These are phyloP conservation scores for Psophia crepitans DNA, from an alignment of 2,113 vertebrate species.

Conservation along the genomic window DNA sequence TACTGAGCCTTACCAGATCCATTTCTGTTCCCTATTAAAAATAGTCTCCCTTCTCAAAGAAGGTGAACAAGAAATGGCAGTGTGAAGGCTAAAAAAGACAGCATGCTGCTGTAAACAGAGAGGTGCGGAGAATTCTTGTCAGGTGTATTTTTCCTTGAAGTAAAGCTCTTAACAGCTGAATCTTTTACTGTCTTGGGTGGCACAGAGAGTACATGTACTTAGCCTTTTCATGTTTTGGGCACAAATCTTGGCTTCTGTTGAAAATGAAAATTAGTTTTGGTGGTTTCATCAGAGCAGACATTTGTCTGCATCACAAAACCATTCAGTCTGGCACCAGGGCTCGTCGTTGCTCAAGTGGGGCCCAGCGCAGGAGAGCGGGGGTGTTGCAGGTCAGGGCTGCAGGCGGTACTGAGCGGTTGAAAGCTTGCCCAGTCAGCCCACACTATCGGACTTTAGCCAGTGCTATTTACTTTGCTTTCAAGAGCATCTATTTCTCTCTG, in stretches of 20 bases:
- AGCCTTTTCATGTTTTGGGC: slow-evolving; percentile 3
- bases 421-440: slow-evolving; percentile 59
- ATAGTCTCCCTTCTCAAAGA: neutral
- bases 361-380: slow-evolving; percentile 53
- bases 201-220: neutral
- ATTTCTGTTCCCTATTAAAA: neutral
- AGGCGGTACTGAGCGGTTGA: slow-evolving; percentile 50
- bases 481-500: slow-evolving; percentile 60
- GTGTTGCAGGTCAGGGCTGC: slow-evolving; percentile 65
- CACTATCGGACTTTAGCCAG: slow-evolving; percentile 58
- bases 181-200: slow-evolving; percentile 4
- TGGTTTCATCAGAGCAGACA: slow-evolving; percentile 39
- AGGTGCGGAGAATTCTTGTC: neutral
- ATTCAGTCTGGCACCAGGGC: slow-evolving; percentile 45
- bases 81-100: neutral
- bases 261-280: slow-evolving; percentile 29
- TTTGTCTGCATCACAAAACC: slow-evolving; percentile 49
- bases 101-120: neutral
- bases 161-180: neutral
- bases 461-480: slow-evolving; percentile 66
- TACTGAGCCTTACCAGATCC: neutral
- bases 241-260: slow-evolving; percentile 1
- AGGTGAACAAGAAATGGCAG: neutral
- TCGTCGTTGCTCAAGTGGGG: slow-evolving; percentile 48
- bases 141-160: neutral